Percentiles rank a stretch among this genome's conserved stretches.
Evolutionary conservation across 2,888 invertebrate genomes (phyloP).

Genomic region (Trileptium ribeirensis): DNA sequence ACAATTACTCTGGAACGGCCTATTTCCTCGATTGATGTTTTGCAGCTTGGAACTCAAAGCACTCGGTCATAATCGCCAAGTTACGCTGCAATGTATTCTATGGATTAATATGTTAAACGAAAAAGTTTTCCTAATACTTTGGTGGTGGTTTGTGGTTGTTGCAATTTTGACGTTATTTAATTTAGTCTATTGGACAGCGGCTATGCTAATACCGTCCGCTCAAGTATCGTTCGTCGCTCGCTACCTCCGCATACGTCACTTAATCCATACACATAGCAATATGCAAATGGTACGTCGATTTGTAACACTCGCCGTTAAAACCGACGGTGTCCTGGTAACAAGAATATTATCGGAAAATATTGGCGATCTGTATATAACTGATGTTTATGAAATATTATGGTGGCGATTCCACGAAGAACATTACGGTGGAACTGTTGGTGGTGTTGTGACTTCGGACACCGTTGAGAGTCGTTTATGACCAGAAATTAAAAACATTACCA

Average conservation of each 20-base stretch:
- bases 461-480: neutral
- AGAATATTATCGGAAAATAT: conserved; percentile 14
- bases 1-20: conserved; percentile 2
- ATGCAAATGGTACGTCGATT: neutral
- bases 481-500: too few relatives aligned
- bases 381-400: conserved; percentile 1
- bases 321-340: conserved; percentile 9
- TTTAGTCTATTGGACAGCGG: conserved; percentile 35
- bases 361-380: conserved; percentile 10
- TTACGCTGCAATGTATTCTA: conserved; percentile 38
- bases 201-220: conserved; percentile 1
- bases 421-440: neutral
- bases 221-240: conserved; percentile 19
- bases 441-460: neutral
- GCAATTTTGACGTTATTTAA: conserved; percentile 25
- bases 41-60: conserved; percentile 3
- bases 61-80: neutral
- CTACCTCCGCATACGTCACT: neutral
- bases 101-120: conserved; percentile 41
- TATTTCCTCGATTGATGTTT: neutral
- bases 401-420: conserved; percentile 12
- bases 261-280: neutral
- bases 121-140: conserved; percentile 37
- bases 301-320: neutral
- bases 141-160: conserved; percentile 35